Evolutionary conservation across 2,113 vertebrate species (phyloP), one percentile per base, ranked within the genome.

Genomic region (Drymodes brunneopygia): DNA sequence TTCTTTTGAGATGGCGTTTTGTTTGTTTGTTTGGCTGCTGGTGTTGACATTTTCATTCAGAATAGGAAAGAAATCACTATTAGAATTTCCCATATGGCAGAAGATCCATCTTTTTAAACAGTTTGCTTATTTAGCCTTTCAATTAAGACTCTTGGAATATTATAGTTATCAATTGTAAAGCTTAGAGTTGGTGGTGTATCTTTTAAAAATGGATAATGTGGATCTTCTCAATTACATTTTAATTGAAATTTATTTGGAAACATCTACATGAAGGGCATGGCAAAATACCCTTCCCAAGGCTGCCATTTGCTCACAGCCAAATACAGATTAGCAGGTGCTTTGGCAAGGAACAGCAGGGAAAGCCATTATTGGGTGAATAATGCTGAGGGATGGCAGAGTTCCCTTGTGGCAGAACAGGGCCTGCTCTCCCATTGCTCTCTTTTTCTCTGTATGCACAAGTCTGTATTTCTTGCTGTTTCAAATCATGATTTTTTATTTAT

Each of bases 221-320:
- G 7, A 24, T 69, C 54, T 54, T 64, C 35, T 58, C 10, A 33
- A 58, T 53, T 35, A 23, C 7, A 7, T 47, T 70, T 70, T 10
- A 82, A 23, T 8, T 54, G 29, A 54, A n/a, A 56, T 42, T 40
- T 14, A 12, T 71, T 66, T 77, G 40, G 61, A 66, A 74, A 23
- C 3, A 1, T 20, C 44, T 40, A 1, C n/a, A 7, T 6, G 28
- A 50, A 54, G 33, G 61, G 7, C 33, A 21, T 7, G 5, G 50
- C 29, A 38, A 33, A 54, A 70, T n/a, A 29, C 19, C 29, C 10
- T 82, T 54, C 21, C 60, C 24, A 45, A 50, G 38, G 44, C 28
- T 86, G 65, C 60, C 2, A 2, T 27, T 62, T 60, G 35, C 33
- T 81, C 28, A 8, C 6, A 29, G 67, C 44, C 48, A 40, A 35